Conservation (phyloP, 2,888 invertebrate genomes). For the Phragmatobia fuliginosa region DNA sequence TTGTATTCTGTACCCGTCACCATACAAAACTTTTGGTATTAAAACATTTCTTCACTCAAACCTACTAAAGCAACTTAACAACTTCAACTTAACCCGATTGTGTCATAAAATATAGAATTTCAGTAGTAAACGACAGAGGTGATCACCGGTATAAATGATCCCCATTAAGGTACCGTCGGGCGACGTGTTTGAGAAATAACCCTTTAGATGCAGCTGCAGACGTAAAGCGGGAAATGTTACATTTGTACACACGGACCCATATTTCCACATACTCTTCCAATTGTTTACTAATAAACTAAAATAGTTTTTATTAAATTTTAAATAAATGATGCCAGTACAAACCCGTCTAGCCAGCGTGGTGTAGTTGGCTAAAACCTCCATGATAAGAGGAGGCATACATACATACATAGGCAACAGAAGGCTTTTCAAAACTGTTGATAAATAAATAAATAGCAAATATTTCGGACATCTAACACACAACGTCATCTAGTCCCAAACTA, state of each 20-base stretch:
- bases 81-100: constrained; percentile 30
- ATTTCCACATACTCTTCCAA: constrained; percentile 4
- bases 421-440: too few species aligned
- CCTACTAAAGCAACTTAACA: not conserved
- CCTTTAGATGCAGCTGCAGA: constrained; percentile 73
- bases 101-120: constrained; percentile 61
- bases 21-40: not conserved
- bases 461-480: too few species aligned
- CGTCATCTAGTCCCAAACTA: too few species aligned
- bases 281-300: not conserved
- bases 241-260: constrained; percentile 48
- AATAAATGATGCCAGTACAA: too few species aligned
- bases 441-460: too few species aligned
- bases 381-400: too few species aligned
- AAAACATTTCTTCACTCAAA: not conserved
- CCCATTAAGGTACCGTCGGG: constrained; percentile 62
- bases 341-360: too few species aligned
- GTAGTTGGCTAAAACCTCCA: too few species aligned
- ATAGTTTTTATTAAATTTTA: too few species aligned
- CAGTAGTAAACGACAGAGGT: constrained; percentile 65
- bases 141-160: constrained; percentile 75
- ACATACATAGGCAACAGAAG: too few species aligned
- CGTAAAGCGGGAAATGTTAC: constrained; percentile 59
- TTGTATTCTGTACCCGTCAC: too few species aligned
- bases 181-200: constrained; percentile 78